Percentiles rank a stretch among this genome's conserved stretches.
Evolutionary conservation across 2,113 vertebrate genomes (phyloP).

Genomic region (Eulemur rufifrons): DNA sequence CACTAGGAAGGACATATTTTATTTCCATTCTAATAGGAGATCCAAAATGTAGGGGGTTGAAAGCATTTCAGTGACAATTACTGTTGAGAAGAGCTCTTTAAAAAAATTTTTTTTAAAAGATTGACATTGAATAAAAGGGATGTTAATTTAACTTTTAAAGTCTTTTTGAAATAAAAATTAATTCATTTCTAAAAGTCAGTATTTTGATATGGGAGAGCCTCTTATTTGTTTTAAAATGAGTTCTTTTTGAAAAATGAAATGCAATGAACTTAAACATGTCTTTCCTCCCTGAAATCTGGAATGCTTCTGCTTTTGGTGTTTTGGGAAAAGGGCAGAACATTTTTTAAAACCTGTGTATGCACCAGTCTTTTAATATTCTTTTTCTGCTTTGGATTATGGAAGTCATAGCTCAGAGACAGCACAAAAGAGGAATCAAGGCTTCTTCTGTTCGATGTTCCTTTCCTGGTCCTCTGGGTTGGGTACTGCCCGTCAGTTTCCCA

Average conservation of each 20-base stretch:
- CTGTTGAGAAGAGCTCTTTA: neutral
- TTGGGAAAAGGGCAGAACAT: neutral
- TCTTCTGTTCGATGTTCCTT: neutral
- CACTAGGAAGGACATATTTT: neutral
- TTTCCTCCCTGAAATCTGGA: constrained; percentile 39
- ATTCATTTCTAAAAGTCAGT: neutral
- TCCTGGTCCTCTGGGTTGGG: neutral
- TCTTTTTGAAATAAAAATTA: constrained; percentile 34
- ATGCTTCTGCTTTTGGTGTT: constrained; percentile 18
- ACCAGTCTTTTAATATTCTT: neutral
- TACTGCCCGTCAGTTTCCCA: neutral
- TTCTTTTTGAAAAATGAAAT: constrained; percentile 10
- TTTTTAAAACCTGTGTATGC: neutral
- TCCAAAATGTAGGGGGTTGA: neutral
- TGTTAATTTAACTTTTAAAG: constrained; percentile 33
- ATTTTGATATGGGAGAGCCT: neutral
- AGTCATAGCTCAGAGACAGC: neutral
- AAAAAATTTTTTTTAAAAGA: neutral
- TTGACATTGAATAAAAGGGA: constrained; percentile 5
- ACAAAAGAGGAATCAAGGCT: neutral
- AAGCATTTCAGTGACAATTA: neutral
- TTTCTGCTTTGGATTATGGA: neutral
- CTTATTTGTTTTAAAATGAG: neutral
- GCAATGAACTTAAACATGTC: neutral
- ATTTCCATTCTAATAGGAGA: neutral